Evolutionary conservation across 2,113 vertebrate genomes (phyloP).

Genomic region (Podarcis raffonei): DNA sequence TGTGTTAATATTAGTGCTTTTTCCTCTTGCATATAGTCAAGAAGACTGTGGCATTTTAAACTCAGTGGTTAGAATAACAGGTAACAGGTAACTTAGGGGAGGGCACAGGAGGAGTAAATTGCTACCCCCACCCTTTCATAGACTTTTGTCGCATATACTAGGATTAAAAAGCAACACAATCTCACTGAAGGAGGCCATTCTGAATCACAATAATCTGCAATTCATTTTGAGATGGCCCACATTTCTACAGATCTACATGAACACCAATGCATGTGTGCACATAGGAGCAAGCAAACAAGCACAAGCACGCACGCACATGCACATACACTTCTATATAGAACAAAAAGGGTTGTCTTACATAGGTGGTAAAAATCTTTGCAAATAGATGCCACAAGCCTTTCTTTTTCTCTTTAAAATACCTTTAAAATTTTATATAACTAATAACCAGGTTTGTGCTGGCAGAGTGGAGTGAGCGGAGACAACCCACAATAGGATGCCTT

Average conservation of each 20-base stretch:
- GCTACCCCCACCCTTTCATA: too few relatives aligned
- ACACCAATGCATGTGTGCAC: too few relatives aligned
- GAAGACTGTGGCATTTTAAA: background rate
- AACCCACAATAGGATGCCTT: too few relatives aligned
- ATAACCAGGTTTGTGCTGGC: too few relatives aligned
- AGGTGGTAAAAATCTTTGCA: background rate
- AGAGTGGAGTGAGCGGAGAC: too few relatives aligned
- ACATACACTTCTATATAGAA: background rate
- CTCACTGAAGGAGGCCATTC: background rate
- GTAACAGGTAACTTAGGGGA: background rate
- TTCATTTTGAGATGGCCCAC: background rate
- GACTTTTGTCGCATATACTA: background rate
- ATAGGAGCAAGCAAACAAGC: too few relatives aligned
- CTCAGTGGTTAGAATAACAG: background rate
- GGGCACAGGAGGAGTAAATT: background rate
- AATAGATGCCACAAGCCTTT: background rate
- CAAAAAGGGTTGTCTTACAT: background rate
- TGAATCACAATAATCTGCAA: background rate
- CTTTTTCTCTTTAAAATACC: too few relatives aligned
- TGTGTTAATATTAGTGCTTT: too few relatives aligned
- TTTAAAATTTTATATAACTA: too few relatives aligned
- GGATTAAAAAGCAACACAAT: slow-evolving; percentile 10
- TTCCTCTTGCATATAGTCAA: too few relatives aligned
- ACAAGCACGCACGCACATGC: too few relatives aligned
- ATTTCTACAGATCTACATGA: background rate